Percentiles rank a stretch among this genome's conserved stretches.
Evolutionary conservation across 2,888 invertebrate species (phyloP).

Genomic region (Hirtodrosophila cameraria): DNA sequence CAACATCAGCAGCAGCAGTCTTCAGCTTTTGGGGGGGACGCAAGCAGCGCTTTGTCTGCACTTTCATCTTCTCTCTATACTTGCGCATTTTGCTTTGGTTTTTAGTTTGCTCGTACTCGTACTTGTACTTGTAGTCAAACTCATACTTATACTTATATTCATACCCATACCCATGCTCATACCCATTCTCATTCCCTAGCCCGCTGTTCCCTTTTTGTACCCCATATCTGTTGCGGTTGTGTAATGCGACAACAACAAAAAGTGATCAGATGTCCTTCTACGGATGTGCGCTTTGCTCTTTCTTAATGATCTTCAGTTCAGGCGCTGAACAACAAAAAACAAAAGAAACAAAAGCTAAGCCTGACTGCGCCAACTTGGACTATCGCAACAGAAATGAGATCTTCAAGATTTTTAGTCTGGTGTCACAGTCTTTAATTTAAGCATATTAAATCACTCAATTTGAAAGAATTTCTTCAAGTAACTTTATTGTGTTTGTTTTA

Average conservation of each 20-base stretch:
- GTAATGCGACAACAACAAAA: constrained; percentile 72
- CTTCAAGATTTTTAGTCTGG: constrained; percentile 29
- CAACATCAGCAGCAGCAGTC: constrained; percentile 21
- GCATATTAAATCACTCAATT: too few relatives aligned
- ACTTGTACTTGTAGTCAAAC: constrained; percentile 16
- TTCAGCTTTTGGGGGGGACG: constrained; percentile 51
- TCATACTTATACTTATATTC: constrained; percentile 25
- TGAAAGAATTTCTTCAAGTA: too few relatives aligned
- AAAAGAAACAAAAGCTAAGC: constrained; percentile 1
- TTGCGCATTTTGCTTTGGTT: constrained; percentile 42
- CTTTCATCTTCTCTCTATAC: constrained; percentile 61
- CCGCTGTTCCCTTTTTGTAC: constrained; percentile 1
- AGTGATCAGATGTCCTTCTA: constrained; percentile 82
- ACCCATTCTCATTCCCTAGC: not conserved
- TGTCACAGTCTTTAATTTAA: constrained; percentile 37
- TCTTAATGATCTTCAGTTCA: constrained; percentile 70
- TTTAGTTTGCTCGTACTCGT: constrained; percentile 24
- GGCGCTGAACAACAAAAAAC: constrained; percentile 25
- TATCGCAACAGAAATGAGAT: constrained; percentile 16
- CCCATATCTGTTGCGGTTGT: constrained; percentile 61
- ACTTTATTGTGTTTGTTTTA: constrained; percentile 6
- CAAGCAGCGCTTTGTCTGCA: constrained; percentile 60
- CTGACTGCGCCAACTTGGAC: constrained; percentile 15
- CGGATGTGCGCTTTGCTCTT: constrained; percentile 78
- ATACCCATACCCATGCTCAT: not conserved